Evolutionary conservation across 2,113 vertebrate genomes (phyloP).

Genomic region (Cebus imitator): DNA sequence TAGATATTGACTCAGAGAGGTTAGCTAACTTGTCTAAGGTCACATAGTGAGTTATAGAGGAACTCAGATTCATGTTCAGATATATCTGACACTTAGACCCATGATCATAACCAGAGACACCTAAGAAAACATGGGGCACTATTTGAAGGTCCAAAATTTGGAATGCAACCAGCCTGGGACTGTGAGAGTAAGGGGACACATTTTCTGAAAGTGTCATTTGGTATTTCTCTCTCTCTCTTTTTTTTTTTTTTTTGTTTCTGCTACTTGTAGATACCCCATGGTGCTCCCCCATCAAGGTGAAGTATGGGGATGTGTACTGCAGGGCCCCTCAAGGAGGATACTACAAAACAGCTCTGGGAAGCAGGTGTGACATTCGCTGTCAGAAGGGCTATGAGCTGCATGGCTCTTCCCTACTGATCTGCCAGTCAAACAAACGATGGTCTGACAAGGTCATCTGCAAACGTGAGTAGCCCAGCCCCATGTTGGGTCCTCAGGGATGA

Average conservation of each 20-base stretch:
- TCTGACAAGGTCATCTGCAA: constrained; percentile 95
- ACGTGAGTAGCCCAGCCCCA: constrained; percentile 88
- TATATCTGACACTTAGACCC: not conserved
- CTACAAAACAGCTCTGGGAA: constrained; percentile 92
- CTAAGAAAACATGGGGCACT: not conserved
- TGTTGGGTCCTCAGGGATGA: not conserved
- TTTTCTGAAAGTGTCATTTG: constrained; percentile 49
- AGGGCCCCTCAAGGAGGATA: constrained; percentile 91
- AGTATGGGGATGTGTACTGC: constrained; percentile 94
- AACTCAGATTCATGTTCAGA: not conserved
- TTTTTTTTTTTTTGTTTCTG: constrained; percentile 56
- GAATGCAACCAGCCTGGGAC: not conserved
- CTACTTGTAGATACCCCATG: constrained; percentile 90
- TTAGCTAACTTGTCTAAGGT: constrained; percentile 29
- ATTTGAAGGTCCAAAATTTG: constrained; percentile 1
- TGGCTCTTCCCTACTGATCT: constrained; percentile 91
- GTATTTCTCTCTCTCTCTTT: not conserved
- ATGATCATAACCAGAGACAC: not conserved
- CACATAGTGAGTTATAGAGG: not conserved
- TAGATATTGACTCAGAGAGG: not conserved
- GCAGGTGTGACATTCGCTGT: constrained; percentile 95
- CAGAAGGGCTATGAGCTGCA: constrained; percentile 93
- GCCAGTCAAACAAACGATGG: constrained; percentile 95
- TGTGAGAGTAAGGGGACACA: not conserved
- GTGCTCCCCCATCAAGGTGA: constrained; percentile 97